Conservation (phyloP, 2,888 invertebrate genomes). For the Hyposoter didymator region DNA sequence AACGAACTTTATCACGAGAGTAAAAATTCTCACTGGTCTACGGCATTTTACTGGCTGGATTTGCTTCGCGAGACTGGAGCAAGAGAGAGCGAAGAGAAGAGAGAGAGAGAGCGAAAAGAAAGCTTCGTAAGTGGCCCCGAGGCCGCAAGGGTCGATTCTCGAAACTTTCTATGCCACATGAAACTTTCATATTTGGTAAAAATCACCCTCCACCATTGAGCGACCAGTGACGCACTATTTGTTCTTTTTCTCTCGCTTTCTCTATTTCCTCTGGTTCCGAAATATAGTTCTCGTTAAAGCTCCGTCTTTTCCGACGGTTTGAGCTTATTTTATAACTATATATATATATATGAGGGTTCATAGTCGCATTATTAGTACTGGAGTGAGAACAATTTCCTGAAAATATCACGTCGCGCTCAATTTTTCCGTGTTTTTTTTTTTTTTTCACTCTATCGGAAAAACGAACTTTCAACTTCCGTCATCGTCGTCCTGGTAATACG, state of each 20-base stretch:
- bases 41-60: constrained; percentile 62
- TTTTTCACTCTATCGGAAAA: constrained; percentile 30
- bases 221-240: constrained; percentile 51
- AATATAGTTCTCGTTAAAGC: constrained; percentile 36
- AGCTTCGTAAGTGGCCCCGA: constrained; percentile 57
- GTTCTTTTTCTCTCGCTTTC: constrained; percentile 5
- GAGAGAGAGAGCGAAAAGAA: constrained; percentile 20
- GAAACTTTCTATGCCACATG: constrained; percentile 58
- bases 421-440: constrained; percentile 4
- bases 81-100: not conserved
- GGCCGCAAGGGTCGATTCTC: constrained; percentile 42
- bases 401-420: constrained; percentile 22
- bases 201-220: constrained; percentile 36
- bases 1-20: constrained; percentile 64
- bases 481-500: constrained; percentile 32
- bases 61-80: constrained; percentile 45
- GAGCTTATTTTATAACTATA: constrained; percentile 12
- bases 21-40: constrained; percentile 55
- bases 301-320: constrained; percentile 8
- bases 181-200: constrained; percentile 66
- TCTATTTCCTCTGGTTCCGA: not conserved
- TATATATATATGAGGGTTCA: constrained; percentile 18
- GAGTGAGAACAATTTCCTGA: constrained; percentile 37
- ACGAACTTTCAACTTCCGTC: constrained; percentile 49
- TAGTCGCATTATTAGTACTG: constrained; percentile 13